Evolutionary conservation across 2,888 invertebrate genomes (phyloP), one percentile per base, ranked within the genome.

Genomic region (Drosophila nr. perissopoda): DNA sequence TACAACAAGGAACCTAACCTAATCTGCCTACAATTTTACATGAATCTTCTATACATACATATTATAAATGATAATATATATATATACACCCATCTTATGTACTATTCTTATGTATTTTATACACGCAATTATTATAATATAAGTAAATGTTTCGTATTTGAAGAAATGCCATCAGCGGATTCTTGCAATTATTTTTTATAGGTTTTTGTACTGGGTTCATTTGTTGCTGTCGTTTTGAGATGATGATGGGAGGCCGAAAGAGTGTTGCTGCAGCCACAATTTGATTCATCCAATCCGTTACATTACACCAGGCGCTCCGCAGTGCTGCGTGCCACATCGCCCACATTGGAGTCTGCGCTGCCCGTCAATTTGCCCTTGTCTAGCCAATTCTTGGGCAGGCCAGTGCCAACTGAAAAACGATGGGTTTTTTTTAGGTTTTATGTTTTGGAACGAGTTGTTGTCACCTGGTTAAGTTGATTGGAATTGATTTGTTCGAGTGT

Each of bases 61-160:
- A 83, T 70, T 69, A 69, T 29, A 66, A 71, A 76, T 69, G 59
- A 74, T 71, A 71, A 42, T 51, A 74, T 59, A 77, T 21, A 77
- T 21, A 21, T 75, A 85, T 77, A 87, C 81, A 81, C 65, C 69
- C 69, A 40, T 57, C 81, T 88, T 79, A 87, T 88, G 88, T 88
- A 87, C 82, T 88, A 88, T 89, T 89, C 89, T 88, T 88, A 88
- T 87, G 88, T 88, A 89, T 87, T 87, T 88, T 87, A 85, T 88
- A 87, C 86, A 87, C 75, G 69, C 87, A 83, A 85, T 85, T 89
- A 89, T 66, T 77, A 65, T 72, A 77, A 71, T 49, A 77, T 89
- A 89, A 88, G 88, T 84, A 74, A 81, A 82, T 88, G 88, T 89
- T 88, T 87, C 86, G 81, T 82, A 87, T 76, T 83, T 78, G 78